Evolutionary conservation across 2,888 invertebrate genomes (phyloP).

Genomic region (Chydorus sphaericus): DNA sequence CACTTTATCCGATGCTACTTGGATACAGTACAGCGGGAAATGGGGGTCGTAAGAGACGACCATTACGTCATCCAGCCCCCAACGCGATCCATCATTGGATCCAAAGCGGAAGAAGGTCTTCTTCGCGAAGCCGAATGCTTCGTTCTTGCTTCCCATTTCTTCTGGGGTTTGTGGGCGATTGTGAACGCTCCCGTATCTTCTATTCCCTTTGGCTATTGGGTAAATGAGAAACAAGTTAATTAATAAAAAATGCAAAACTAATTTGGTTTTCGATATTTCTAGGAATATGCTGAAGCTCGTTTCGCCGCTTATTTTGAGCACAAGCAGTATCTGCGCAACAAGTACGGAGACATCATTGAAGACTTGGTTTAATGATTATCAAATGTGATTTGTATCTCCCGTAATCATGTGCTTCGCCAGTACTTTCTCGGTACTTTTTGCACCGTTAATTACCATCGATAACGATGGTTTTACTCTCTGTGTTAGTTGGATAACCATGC

Average conservation of each 20-base stretch:
- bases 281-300: conserved; percentile 52
- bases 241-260: neutral
- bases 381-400: no score
- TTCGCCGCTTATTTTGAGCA: conserved; percentile 43
- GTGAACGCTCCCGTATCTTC: conserved; percentile 73
- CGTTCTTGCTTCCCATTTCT: conserved; percentile 72
- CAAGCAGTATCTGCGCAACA: conserved; percentile 21
- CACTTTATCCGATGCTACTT: conserved; percentile 44
- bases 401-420: no score
- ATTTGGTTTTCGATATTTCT: conserved; percentile 22
- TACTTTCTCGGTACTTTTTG: no score
- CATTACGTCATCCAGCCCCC: conserved; percentile 17
- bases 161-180: conserved; percentile 88
- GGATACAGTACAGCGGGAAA: conserved; percentile 29
- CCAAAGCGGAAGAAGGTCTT: conserved; percentile 44
- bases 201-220: conserved; percentile 91
- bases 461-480: no score
- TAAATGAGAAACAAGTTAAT: conserved; percentile 31
- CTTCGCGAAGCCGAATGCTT: conserved; percentile 68
- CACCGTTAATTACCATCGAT: no score
- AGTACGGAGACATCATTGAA: neutral
- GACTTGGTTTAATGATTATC: neutral
- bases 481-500: no score
- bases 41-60: conserved; percentile 20
- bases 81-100: conserved; percentile 17